Evolutionary conservation across 23 tunicate genomes (phyloP).

Genomic region (Ciona savignyi): DNA sequence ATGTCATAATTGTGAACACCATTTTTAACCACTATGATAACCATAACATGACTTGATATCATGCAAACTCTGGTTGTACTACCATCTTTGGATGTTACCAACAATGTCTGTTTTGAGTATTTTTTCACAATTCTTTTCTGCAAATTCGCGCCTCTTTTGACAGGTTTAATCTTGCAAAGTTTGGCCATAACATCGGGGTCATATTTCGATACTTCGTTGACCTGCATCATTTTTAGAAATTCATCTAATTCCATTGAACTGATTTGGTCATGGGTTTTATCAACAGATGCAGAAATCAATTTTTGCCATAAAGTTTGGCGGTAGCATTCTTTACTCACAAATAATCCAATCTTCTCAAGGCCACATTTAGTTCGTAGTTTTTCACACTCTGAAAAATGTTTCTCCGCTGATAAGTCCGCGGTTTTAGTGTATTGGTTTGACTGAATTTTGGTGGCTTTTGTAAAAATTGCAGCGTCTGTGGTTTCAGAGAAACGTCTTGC

Average conservation of each 20-base stretch:
- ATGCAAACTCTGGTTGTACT: too few species aligned
- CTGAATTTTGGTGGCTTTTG: too few species aligned
- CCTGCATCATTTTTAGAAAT: background rate
- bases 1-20: too few species aligned
- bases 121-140: slow-evolving; percentile 25
- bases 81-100: too few species aligned
- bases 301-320: slow-evolving; percentile 30
- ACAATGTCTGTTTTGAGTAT: slow-evolving; percentile 33
- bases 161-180: background rate
- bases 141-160: slow-evolving; percentile 8
- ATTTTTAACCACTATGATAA: too few species aligned
- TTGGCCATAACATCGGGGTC: slow-evolving; percentile 2
- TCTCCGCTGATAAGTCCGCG: too few species aligned
- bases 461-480: background rate
- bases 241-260: slow-evolving; percentile 1
- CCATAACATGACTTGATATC: too few species aligned
- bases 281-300: too few species aligned
- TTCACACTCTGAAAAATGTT: slow-evolving; percentile 14
- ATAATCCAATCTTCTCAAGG: slow-evolving; percentile 4
- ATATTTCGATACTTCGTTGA: slow-evolving; percentile 9
- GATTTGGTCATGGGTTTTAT: too few species aligned
- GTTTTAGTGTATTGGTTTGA: too few species aligned
- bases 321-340: slow-evolving; percentile 34
- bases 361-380: slow-evolving; percentile 4
- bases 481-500: slow-evolving; percentile 21